Base-by-base conservation (phyloP, 2,888 invertebrate genomes). In the Cyclophora albipunctata region DNA sequence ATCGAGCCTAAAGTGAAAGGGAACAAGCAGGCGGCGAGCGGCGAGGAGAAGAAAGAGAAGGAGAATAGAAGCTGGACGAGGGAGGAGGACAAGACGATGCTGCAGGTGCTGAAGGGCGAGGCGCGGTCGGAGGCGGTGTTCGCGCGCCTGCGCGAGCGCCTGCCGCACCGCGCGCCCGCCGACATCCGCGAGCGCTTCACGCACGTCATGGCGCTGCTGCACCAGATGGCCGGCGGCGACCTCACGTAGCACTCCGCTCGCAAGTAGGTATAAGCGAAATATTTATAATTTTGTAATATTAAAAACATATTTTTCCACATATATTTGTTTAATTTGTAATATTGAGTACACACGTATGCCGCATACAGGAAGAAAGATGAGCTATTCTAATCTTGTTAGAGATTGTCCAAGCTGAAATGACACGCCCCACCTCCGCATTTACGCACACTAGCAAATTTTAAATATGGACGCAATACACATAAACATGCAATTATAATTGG, bases 51-150 rank as follows among this genome's bases (percentile, higher is more conserved):
- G n/a, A 57, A 57, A 34, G 72, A 73, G 41, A 54, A 53, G 0
- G 84, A 76, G 52, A 77, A 62, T 49, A 84, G 74, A 41, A 78
- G 77, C 59, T 96, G 95, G 95, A 93, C 93, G 0, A 89, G 95
- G 49, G 94, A 95, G 48, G 96, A 96, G 69, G 96, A 96, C 73
- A 94, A 93, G 75, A 91, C 94, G 7, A 92, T 96, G 78, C 78
- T 96, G 41, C 92, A 94, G 75, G 93, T 93, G 50, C 90, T 95
- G 55, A 94, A 95, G 72, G 90, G 91, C 3, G 93, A 94, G 58
- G 65, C 84, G 5, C 90, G 92, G 45, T 91, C 92, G 0, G 92
- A 93, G 56, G 89, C 91, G 59, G 91, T 92, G 4, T 92, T 93
- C 55, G 81, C 84, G 34, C 85, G 88, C 50, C 91, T 92, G 40